Base-by-base conservation (phyloP, 2,797 vertebrate species). In the Pantherophis alleghaniensis region DNA sequence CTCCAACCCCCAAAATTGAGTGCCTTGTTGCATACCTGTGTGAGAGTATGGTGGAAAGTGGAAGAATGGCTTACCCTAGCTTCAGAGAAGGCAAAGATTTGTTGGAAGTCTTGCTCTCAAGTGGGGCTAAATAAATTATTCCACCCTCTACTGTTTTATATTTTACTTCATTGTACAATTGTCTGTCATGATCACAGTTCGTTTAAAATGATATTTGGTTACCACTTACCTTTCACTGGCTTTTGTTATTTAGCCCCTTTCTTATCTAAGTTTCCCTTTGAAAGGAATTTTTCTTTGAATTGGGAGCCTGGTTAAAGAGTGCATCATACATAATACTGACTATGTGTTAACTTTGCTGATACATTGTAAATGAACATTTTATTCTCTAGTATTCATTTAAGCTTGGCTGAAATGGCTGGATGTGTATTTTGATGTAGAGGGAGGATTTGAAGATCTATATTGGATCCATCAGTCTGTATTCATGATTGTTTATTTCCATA, bases 1-100 rank as follows among this genome's bases (percentile, higher is more conserved):
- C 90, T 59, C 90, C 69, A 60, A 24, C 16, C 90, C 93, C 69
- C 59, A 61, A 51, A 89, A 88, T 93, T 94, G 91, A 95, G 93
- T 96, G 95, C 92, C 94, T 96, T 97, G 94, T 93, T 96, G 94
- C 89, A 97, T 96, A 94, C 95, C 95, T 96, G 92, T 97, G 95
- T 97, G 94, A 95, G 91, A 94, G 91, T 95, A 37, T 95, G 95
- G 94, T 97, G 96, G 93, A 96, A 96, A 94, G 95, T 96, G 93
- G 94, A 95, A 96, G 96, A 97, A 96, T 96, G 95, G 91, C 94
- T 95, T 96, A 94, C 91, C 91, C 94, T 96, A 91, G 89, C 95
- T 97, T 95, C 96, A 95, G 96, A 96, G 95, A 92, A 96, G 95
- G 92, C 91, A 95, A 96, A 92, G 93, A 90, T 89, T 92, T 92